Conservation (phyloP, 1,140 invertebrate species). For the Neodiprion pinetum region DNA sequence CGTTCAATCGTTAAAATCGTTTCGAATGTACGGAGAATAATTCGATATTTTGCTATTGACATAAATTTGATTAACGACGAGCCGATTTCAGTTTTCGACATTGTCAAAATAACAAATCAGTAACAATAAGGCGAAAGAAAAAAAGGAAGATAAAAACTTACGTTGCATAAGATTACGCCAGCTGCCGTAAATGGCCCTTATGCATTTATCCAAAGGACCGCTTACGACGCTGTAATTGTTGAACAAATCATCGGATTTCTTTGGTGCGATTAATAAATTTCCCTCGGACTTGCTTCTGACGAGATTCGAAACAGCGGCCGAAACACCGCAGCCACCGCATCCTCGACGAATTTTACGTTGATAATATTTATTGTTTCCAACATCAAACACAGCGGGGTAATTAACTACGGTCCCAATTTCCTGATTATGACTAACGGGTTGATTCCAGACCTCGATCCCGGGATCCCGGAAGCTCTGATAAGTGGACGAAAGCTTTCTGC, state of each 20-base stretch:
- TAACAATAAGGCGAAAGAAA: too few relatives aligned
- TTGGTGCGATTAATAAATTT: slow-evolving; percentile 40
- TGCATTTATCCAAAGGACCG: slow-evolving; percentile 56
- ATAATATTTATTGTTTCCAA: too few relatives aligned
- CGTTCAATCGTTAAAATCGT: too few relatives aligned
- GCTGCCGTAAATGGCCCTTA: slow-evolving; percentile 61
- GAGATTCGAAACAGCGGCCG: slow-evolving; percentile 30
- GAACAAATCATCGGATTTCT: slow-evolving; percentile 14
- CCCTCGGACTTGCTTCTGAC: slow-evolving; percentile 60
- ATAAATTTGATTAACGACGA: too few relatives aligned
- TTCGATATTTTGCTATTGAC: too few relatives aligned
- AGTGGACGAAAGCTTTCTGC: slow-evolving; percentile 52
- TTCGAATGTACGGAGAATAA: too few relatives aligned
- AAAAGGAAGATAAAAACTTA: slow-evolving; percentile 41
- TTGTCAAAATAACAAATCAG: too few relatives aligned
- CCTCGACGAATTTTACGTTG: too few relatives aligned
- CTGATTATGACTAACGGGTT: slow-evolving; percentile 11
- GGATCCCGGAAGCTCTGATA: slow-evolving; percentile 64
- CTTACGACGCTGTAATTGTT: background rate
- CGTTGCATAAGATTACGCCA: slow-evolving; percentile 62
- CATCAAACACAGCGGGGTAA: too few relatives aligned
- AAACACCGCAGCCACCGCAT: background rate
- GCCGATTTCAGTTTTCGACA: too few relatives aligned
- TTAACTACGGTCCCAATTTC: too few relatives aligned
- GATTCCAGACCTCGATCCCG: slow-evolving; percentile 55